phyloP scores from a whole-genome alignment of 2,113 vertebrate species.

The Zingel zingel region DNA sequence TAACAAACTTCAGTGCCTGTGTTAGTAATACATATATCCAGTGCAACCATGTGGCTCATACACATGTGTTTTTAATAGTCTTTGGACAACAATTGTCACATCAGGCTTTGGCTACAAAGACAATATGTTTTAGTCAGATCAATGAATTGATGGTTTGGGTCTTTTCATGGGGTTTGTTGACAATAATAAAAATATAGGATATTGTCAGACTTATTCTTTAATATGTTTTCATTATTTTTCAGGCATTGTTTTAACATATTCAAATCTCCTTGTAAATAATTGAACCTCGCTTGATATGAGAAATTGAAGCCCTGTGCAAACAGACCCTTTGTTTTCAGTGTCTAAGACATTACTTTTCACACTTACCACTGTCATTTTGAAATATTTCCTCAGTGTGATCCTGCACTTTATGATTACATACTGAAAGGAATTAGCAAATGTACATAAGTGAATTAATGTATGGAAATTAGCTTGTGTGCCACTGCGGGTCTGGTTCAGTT shows the following conservation, averaged over 20 bases:
- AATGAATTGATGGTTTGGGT: constrained; percentile 2
- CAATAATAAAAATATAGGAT: neutral
- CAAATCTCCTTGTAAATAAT: neutral
- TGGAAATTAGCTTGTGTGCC: constrained; percentile 75
- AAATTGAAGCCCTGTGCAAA: constrained; percentile 29
- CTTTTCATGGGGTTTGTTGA: constrained; percentile 8
- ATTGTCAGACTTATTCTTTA: neutral
- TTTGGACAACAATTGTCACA: constrained; percentile 1
- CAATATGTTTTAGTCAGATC: neutral
- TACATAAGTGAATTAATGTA: constrained; percentile 81
- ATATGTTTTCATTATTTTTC: constrained; percentile 4
- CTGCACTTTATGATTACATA: constrained; percentile 59
- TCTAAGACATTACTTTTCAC: constrained; percentile 53
- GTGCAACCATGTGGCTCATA: neutral
- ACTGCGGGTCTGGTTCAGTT: constrained; percentile 71
- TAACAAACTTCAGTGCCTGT: neutral
- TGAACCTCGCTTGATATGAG: constrained; percentile 5
- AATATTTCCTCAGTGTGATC: constrained; percentile 65
- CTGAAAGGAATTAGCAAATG: constrained; percentile 72
- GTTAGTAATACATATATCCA: neutral
- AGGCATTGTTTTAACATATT: constrained; percentile 4
- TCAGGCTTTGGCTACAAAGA: neutral
- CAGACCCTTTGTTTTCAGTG: constrained; percentile 30
- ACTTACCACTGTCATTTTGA: constrained; percentile 56
- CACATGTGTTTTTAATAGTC: neutral